Evolutionary conservation across 2,888 invertebrate species (phyloP), one percentile per base, ranked within the genome.

Genomic region (Artemia sinica): DNA sequence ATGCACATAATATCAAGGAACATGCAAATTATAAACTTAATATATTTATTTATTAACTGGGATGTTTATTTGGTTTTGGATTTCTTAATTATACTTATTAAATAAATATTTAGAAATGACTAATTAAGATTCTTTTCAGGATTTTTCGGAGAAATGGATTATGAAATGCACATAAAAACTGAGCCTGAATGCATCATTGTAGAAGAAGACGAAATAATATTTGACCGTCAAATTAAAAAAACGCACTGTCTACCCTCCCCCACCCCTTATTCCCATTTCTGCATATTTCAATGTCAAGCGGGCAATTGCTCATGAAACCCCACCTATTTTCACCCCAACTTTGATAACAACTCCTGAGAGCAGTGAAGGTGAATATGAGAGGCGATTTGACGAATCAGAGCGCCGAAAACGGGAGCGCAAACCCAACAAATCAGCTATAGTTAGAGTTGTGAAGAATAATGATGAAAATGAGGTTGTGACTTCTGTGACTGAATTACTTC

Each of bases 361-460:
- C 41, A 41, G 41, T 41, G 63, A 58, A 58, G n/a, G 14, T 18
- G 14, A n/a, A 58, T 9, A n/a, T 18, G n/a, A 9, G 63, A n/a
- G 28, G 8, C 63, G 63, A 18, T n/a, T 9, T 10, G 28, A n/a
- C 9, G 63, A 58, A 18, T 9, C 9, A n/a, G 58, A 58, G 9
- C n/a, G 9, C n/a, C 68, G 69, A 28, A 51, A 50, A 52, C 81
- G 92, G 71, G 91, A 91, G 0, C 81, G 91, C 18, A 92, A 92
- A 75, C 92, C 91, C 0, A 91, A 91, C 76, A 91, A 92, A 77
- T 90, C 91, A 0, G 91, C 91, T 75, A 92, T 92, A 73, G 91
- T 91, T 73, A 91, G 71, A 68, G 48, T 66, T 18, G 66, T 67
- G 14, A 58, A 58, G 28, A 58, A n/a, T 18, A 28, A 58, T 58